These are phyloP conservation scores for Melieria crassipennis DNA, from an alignment of 2,888 invertebrate species.

Conservation along the genomic window DNA sequence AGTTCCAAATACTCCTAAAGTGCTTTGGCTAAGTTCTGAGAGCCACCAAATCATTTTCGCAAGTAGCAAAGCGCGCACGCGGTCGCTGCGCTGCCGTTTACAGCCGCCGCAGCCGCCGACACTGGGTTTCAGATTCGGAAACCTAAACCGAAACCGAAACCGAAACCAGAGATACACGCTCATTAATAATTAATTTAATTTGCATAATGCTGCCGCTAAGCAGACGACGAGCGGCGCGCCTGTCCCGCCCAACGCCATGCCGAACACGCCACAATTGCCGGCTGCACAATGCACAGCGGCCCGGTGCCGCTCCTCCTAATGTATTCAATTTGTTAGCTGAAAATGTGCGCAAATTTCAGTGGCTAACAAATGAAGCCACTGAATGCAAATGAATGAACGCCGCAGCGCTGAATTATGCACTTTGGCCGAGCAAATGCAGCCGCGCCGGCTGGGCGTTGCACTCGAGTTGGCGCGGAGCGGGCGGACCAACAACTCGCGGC, in stretches of 20 bases:
- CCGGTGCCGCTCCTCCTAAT: slow-evolving; percentile 21
- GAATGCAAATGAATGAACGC: slow-evolving; percentile 27
- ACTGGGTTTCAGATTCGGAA: slow-evolving; percentile 13
- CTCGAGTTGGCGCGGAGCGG: background rate
- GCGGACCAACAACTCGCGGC: background rate
- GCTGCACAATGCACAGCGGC: background rate
- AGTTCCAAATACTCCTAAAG: too few relatives aligned
- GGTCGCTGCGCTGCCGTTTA: too few relatives aligned
- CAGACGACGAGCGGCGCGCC: too few relatives aligned
- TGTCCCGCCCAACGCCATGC: too few relatives aligned
- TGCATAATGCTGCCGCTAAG: slow-evolving; percentile 8
- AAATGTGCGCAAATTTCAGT: slow-evolving; percentile 22
- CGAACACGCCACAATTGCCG: too few relatives aligned
- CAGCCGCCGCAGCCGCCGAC: background rate
- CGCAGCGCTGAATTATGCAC: slow-evolving; percentile 17
- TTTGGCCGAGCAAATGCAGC: background rate
- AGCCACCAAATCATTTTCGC: too few relatives aligned
- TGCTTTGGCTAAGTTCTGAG: too few relatives aligned
- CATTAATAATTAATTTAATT: slow-evolving; percentile 33
- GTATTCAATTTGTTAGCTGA: slow-evolving; percentile 31
- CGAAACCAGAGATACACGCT: slow-evolving; percentile 23
- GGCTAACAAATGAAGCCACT: slow-evolving; percentile 24
- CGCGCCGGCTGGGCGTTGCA: background rate
- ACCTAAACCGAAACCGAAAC: slow-evolving; percentile 23
- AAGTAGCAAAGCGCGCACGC: too few relatives aligned